Evolutionary conservation across 1,140 invertebrate genomes (phyloP), one percentile per base, ranked within the genome.

Genomic region (Aleiodes sp.): DNA sequence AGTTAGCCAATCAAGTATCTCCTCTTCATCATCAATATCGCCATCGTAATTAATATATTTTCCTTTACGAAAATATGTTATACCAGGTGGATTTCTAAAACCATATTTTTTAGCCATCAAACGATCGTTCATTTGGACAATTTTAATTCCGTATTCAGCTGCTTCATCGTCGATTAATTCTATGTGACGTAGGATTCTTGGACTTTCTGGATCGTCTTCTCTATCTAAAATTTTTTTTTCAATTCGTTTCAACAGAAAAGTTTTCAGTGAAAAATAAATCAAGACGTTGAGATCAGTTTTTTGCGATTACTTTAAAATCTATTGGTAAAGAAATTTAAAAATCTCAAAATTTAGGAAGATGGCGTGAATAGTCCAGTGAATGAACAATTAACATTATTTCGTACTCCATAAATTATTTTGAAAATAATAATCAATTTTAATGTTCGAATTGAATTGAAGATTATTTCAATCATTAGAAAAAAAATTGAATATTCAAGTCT

Each of bases 71-170:
- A 97, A 97, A 78, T 96, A 97, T 9, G 94, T 94, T 1, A 97
- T 91, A 0, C 95, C 95, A 0, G 96, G 95, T 28, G 94, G 94
- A 80, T 94, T 93, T 73, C 95, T 88, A 78, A 91, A 95, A 1
- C 96, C 95, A 83, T 96, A 96, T 80, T 97, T 98, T 83, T 98
- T 98, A 1, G 96, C 95, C 94, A 98, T 97, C 14, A 97, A 79
- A 19, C 92, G 88, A 85, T 98, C 95, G 76, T 90, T 91, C 87
- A 94, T 94, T 87, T 97, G 95, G 0, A 96, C 94, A 65, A 98
- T 92, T 86, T 95, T 94, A 72, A 97, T 96, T 63, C 95, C 95
- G 85, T 96, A 98, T 82, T 97, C 94, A 0, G 91, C 86, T 12
- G 94, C 95, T 86, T 97, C 95, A 76, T 96, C 94, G 75, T 97